Evolutionary conservation across 2,888 invertebrate genomes (phyloP).

Genomic region (Trissolcus japonicus): DNA sequence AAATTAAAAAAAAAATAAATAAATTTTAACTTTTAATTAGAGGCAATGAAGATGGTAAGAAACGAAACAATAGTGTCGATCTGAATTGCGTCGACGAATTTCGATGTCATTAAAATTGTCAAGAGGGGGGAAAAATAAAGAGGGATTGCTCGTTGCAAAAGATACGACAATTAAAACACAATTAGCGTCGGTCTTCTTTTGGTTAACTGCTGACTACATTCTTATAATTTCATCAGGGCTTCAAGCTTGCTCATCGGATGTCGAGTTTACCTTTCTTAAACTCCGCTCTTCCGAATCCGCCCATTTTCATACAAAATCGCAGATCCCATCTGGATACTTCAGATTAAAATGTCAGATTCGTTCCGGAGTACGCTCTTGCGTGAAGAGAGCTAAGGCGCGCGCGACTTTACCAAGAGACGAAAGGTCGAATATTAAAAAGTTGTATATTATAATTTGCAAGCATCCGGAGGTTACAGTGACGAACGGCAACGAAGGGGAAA

Average conservation of each 20-base stretch:
- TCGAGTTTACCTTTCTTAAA: constrained; percentile 54
- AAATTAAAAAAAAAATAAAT: neutral
- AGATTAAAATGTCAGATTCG: constrained; percentile 74
- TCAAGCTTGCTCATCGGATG: constrained; percentile 49
- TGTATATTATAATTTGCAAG: constrained; percentile 68
- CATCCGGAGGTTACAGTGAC: constrained; percentile 59
- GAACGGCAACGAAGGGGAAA: constrained; percentile 50
- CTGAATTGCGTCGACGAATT: too few relatives aligned
- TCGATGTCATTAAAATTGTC: too few relatives aligned
- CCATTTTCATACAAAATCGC: constrained; percentile 65
- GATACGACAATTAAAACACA: constrained; percentile 38
- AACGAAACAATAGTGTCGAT: neutral
- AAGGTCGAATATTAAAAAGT: constrained; percentile 66
- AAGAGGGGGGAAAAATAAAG: too few relatives aligned
- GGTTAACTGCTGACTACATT: constrained; percentile 33
- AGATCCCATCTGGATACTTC: constrained; percentile 73
- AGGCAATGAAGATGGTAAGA: too few relatives aligned
- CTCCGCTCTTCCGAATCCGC: constrained; percentile 49
- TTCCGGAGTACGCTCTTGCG: constrained; percentile 61
- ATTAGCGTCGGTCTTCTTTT: constrained; percentile 12
- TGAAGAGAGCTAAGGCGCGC: constrained; percentile 57
- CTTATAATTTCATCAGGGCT: constrained; percentile 51
- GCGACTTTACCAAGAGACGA: constrained; percentile 54
- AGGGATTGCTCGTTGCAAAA: neutral
- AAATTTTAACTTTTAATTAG: neutral